Percentiles rank a stretch among this genome's conserved stretches.
Evolutionary conservation across 2,797 vertebrate genomes (phyloP).

Genomic region (Glyptemys insculpta): DNA sequence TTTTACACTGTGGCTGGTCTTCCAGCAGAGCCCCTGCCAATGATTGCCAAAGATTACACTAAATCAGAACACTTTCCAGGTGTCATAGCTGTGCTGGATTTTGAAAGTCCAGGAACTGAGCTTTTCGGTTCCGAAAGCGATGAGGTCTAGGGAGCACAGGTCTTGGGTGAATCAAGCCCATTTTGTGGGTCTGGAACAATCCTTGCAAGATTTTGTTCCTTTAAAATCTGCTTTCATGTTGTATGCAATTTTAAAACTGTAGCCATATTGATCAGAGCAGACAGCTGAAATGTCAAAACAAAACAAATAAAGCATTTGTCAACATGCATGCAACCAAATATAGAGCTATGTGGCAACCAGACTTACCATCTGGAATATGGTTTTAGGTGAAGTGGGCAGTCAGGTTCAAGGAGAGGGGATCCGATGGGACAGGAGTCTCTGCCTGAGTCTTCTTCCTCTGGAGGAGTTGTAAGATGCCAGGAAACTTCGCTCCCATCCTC

Average conservation of each 20-base stretch:
- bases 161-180: not conserved
- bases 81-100: not conserved
- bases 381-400: not conserved
- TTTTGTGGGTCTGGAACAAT: not conserved
- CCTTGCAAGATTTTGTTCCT: not conserved
- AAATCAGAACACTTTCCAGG: not conserved
- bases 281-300: not conserved
- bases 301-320: not conserved
- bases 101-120: not conserved
- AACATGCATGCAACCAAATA: not conserved
- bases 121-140: not conserved
- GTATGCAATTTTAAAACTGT: not conserved
- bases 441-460: not conserved
- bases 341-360: fast-evolving
- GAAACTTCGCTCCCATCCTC: not conserved
- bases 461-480: not conserved
- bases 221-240: not conserved
- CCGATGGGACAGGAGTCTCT: not conserved
- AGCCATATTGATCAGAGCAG: not conserved
- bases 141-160: not conserved
- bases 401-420: not conserved
- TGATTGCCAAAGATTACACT: not conserved
- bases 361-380: not conserved
- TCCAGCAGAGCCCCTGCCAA: not conserved
- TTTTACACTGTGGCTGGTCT: not conserved